These are phyloP conservation scores for Temnothorax curvispinosus DNA, from an alignment of 1,140 invertebrate genomes.

Conservation along the genomic window DNA sequence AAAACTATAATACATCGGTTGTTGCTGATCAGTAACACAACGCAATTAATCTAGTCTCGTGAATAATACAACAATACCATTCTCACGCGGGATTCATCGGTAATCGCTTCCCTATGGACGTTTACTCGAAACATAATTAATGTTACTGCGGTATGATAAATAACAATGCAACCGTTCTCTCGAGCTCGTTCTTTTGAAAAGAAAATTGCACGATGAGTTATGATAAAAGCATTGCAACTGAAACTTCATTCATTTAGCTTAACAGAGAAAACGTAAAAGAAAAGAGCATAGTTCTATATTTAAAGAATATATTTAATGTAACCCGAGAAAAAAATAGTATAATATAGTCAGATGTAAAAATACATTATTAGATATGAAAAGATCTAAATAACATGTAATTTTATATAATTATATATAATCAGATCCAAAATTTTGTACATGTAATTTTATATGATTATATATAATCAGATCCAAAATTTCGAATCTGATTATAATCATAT, in stretches of 20 bases:
- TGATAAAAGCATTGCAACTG: not conserved
- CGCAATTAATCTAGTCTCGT: slow-evolving; percentile 38
- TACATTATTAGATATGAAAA: too few species aligned
- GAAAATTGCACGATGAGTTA: not conserved
- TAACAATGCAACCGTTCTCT: not conserved
- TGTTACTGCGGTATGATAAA: not conserved
- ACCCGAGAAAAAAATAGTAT: too few species aligned
- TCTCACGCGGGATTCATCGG: not conserved
- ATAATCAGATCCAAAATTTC: too few species aligned
- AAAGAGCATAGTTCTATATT: not conserved
- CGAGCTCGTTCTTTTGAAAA: not conserved
- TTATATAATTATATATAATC: too few species aligned
- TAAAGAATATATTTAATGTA: not conserved
- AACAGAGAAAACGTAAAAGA: not conserved
- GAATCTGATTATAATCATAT: too few species aligned
- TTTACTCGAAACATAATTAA: slow-evolving; percentile 39
- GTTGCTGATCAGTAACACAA: not conserved
- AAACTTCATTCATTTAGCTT: not conserved
- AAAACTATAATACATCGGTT: not conserved
- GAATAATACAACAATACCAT: slow-evolving; percentile 28
- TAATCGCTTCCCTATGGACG: not conserved
- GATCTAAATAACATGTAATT: too few species aligned
- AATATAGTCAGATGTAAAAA: too few species aligned
- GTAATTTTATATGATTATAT: too few species aligned
- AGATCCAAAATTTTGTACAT: too few species aligned